A percentile compares a stretch with the other conserved stretches of the same genome.
Evolutionary conservation across 1,140 invertebrate genomes (phyloP).

Genomic region (Aleiodes sp.): DNA sequence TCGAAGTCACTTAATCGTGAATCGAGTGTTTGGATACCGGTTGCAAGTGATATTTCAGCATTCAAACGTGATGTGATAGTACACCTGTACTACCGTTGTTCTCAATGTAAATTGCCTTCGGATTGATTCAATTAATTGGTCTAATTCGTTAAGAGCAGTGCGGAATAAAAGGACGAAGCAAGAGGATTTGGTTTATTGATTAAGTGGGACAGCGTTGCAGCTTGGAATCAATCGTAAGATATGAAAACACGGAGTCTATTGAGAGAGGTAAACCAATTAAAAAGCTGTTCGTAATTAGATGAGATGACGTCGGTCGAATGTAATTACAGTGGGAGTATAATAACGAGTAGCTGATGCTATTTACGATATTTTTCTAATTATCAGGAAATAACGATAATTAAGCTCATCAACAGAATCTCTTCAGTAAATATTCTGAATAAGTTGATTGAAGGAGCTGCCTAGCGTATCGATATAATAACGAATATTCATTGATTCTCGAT

Average conservation of each 20-base stretch:
- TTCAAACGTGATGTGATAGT: background rate
- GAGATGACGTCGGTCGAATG: slow-evolving; percentile 41
- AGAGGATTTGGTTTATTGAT: background rate
- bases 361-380: slow-evolving; percentile 31
- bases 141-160: slow-evolving; percentile 35
- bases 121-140: slow-evolving; percentile 44
- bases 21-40: background rate
- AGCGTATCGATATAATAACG: background rate
- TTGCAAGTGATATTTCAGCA: background rate
- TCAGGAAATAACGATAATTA: slow-evolving; percentile 35
- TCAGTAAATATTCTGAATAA: background rate
- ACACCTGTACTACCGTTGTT: background rate
- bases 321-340: background rate
- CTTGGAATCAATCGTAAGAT: background rate
- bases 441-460: background rate
- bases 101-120: slow-evolving; percentile 19
- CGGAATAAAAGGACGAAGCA: background rate
- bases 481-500: too few relatives aligned
- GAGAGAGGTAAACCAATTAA: slow-evolving; percentile 51
- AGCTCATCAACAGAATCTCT: background rate
- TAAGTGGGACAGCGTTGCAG: background rate
- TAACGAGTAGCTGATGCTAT: slow-evolving; percentile 41
- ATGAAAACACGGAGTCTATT: slow-evolving; percentile 35
- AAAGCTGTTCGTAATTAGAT: slow-evolving; percentile 50
- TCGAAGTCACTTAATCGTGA: background rate